A percentile compares a stretch with the other conserved stretches of the same genome.
Conservation (phyloP, 2,888 invertebrate species). For the Orthonevra nobilis region DNA sequence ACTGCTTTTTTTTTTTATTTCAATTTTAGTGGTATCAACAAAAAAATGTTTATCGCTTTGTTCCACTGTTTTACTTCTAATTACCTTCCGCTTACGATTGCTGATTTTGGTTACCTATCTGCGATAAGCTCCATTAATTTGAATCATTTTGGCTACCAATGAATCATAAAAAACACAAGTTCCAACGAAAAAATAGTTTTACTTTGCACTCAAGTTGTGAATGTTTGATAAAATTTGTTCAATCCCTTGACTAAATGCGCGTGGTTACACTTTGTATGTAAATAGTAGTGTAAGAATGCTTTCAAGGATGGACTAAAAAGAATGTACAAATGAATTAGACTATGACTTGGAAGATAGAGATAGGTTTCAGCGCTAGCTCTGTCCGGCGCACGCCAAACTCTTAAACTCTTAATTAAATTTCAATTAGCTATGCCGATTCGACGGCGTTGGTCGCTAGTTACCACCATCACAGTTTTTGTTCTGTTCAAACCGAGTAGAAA, state of each 20-base stretch:
- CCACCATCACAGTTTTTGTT: slow-evolving; percentile 29
- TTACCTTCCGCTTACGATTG: no score
- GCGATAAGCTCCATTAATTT: not conserved
- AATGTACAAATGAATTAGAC: slow-evolving; percentile 40
- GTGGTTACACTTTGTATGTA: slow-evolving; percentile 58
- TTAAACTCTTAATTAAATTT: slow-evolving; percentile 32
- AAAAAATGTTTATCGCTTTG: no score
- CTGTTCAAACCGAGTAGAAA: slow-evolving; percentile 88
- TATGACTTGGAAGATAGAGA: slow-evolving; percentile 20
- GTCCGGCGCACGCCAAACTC: not conserved
- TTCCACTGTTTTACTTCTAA: no score
- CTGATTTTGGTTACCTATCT: no score
- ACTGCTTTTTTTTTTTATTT: no score
- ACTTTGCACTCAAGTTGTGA: slow-evolving; percentile 37
- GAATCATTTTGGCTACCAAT: not conserved
- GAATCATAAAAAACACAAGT: not conserved
- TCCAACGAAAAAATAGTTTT: slow-evolving; percentile 10
- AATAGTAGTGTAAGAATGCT: slow-evolving; percentile 23
- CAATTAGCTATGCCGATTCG: slow-evolving; percentile 63
- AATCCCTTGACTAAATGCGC: slow-evolving; percentile 46
- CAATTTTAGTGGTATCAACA: no score
- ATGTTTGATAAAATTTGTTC: slow-evolving; percentile 36
- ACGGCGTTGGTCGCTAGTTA: slow-evolving; percentile 71
- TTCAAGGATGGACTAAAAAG: slow-evolving; percentile 8
- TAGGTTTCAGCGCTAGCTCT: slow-evolving; percentile 31